Percentiles rank a stretch among this genome's conserved stretches.
These are phyloP conservation scores for Rhynchomys soricoides DNA, from an alignment of 2,113 vertebrate genomes.

Conservation along the genomic window DNA sequence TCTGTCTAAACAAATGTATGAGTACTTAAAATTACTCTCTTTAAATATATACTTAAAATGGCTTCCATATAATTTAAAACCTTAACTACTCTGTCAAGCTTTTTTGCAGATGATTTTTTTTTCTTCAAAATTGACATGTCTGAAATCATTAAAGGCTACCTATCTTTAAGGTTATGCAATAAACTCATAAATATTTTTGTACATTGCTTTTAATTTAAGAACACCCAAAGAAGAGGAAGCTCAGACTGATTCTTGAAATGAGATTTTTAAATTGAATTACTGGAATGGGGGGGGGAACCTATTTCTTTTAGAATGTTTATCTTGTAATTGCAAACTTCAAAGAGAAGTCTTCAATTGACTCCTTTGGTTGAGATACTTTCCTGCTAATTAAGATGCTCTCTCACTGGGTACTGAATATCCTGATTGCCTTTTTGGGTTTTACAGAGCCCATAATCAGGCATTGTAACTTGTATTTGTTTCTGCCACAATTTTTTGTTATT, in stretches of 20 bases:
- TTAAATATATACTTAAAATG: conserved; percentile 1
- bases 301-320: conserved; percentile 49
- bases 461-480: conserved; percentile 70
- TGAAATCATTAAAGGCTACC: conserved; percentile 5
- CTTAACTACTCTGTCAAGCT: not conserved
- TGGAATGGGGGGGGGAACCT: not conserved
- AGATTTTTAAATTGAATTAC: conserved; percentile 53
- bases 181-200: conserved; percentile 23
- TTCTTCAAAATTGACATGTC: not conserved
- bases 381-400: conserved; percentile 65
- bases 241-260: conserved; percentile 21
- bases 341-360: conserved; percentile 51
- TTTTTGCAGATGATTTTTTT: conserved; percentile 17
- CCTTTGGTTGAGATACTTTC: conserved; percentile 33
- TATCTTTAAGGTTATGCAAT: not conserved
- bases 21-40: not conserved
- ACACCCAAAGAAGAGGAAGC: conserved; percentile 11
- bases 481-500: conserved; percentile 57
- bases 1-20: conserved; percentile 17
- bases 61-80: conserved; percentile 12
- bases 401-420: not conserved
- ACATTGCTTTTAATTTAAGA: conserved; percentile 30
- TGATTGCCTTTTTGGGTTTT: conserved; percentile 58
- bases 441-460: conserved; percentile 59
- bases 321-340: conserved; percentile 67